Evolutionary conservation across 2,113 vertebrate species (phyloP), one percentile per base, ranked within the genome.

Genomic region (Gambusia holbrooki): DNA sequence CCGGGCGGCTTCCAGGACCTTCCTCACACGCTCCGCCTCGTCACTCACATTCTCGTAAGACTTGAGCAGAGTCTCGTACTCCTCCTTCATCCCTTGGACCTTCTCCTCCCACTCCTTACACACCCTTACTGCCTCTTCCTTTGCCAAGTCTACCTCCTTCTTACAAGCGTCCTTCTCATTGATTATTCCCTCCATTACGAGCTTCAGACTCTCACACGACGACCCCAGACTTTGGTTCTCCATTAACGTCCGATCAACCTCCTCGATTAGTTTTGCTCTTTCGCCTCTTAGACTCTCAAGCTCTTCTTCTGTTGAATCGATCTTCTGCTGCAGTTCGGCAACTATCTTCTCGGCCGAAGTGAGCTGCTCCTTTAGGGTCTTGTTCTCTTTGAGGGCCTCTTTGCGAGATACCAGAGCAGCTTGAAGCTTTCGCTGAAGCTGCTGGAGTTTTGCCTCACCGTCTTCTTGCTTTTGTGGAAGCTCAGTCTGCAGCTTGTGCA

Each of bases 341-440:
- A 93, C 73, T 13, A 90, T 67, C 32, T 77, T 88, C 88, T 92
- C 94, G 2, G 92, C 87, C 5, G 69, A 76, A 29, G 92, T 86
- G 1, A 98, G 89, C 54, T 97, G 91, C 29, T 97, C 96, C 84
- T 96, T 97, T 17, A 96, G 92, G 37, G 58, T 74, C 87, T 95
- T 97, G 86, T 92, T 98, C 84, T 96, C 96, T 85, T 96, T 98
- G n/a, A 98, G 88, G 1, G 81, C 94, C 29, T 98, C 97, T 92
- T 98, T 99, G 67, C 97, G 96, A 32, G 96, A 99, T 76, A 99
- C 96, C 62, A 99, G 95, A 1, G 98, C 98, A 37, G 98, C 98
- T 77, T 99, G 97, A n/a, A 99, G 88, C 79, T 99, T 99, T 12
- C 96, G 94, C 76, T 98, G 97, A 68, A 98, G 92, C 81, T 98